Evolutionary conservation across 2,888 invertebrate genomes (phyloP), one percentile per base, ranked within the genome.

Genomic region (Caradrina clavipalpis): DNA sequence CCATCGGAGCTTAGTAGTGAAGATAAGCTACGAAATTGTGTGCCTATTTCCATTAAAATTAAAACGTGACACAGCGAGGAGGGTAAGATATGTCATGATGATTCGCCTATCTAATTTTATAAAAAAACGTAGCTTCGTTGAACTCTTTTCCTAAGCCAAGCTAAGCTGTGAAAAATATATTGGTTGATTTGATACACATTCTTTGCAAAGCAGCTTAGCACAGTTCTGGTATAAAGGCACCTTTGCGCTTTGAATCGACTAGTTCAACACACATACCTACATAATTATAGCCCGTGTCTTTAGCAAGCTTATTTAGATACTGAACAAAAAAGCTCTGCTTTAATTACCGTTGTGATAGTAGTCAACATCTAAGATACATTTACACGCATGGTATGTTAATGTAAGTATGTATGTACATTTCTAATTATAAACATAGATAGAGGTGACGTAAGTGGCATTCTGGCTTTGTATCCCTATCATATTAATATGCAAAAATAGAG

Each of bases 401-500:
- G 4, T 26, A 26, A 2, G 15, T 42, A 42, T 10, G 15, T 42
- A 42, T 2, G 15, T 42, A 45, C n/a, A 19, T 17, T 26, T 73
- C n/a, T 5, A 15, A 17, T 17, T 45, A 39, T 39, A 39, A 39
- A 35, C 2, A n/a, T n/a, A 22, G 19, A 50, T 10, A 56, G 15
- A 11, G 11, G 7, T 57, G 47, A 53, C 35, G 35, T 35, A 51
- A 39, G 35, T 47, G 22, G 26, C 47, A 63, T 39, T 49, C 22
- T 66, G 26, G 21, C 11, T 31, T 31, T 11, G 19, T 39, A 49
- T 57, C 17, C 45, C 5, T 35, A 8, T 42, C 26, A 19, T 45
- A 51, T 21, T n/a, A 2, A 1, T 45, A 45, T 45, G 45, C 35
- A 50, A 39, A 71, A 54, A 49, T 75, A 75, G 31, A 75, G 22